Evolutionary conservation across 37 sponge, comb jelly and placozoan genomes (phyloP).

Genomic region (Aphrocallistes beatrix): DNA sequence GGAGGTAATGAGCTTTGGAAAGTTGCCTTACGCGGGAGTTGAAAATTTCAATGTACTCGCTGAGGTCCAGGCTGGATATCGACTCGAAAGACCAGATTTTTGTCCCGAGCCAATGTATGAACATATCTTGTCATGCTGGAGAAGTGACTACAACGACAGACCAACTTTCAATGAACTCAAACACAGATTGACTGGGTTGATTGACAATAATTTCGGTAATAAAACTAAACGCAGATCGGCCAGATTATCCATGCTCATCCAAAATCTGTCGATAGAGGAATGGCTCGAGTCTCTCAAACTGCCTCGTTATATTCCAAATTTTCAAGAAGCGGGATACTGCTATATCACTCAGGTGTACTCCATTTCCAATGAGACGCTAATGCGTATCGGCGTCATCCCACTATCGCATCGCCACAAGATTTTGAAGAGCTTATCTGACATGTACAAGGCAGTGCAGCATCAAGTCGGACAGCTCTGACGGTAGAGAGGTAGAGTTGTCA

Average conservation of each 20-base stretch:
- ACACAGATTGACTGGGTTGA: neutral
- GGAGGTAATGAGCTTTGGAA: neutral
- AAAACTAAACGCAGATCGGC: neutral
- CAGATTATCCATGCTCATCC: neutral
- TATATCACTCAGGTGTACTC: neutral
- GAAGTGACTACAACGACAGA: neutral
- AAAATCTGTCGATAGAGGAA: neutral
- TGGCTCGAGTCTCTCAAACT: neutral
- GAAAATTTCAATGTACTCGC: neutral
- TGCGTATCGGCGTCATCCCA: neutral
- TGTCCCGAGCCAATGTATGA: neutral
- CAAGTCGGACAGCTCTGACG: too few species aligned
- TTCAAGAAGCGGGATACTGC: constrained; percentile 8
- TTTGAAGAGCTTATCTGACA: neutral
- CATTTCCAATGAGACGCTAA: neutral
- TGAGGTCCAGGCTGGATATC: neutral
- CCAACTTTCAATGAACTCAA: neutral
- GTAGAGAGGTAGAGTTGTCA: too few species aligned
- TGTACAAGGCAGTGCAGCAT: neutral
- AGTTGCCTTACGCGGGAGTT: neutral
- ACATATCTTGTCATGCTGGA: neutral
- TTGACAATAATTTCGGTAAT: neutral
- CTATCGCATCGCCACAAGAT: neutral
- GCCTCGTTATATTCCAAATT: neutral
- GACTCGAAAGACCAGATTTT: neutral